Evolutionary conservation across 2,797 vertebrate genomes (phyloP).

Genomic region (Neolamprologus multifasciatus): DNA sequence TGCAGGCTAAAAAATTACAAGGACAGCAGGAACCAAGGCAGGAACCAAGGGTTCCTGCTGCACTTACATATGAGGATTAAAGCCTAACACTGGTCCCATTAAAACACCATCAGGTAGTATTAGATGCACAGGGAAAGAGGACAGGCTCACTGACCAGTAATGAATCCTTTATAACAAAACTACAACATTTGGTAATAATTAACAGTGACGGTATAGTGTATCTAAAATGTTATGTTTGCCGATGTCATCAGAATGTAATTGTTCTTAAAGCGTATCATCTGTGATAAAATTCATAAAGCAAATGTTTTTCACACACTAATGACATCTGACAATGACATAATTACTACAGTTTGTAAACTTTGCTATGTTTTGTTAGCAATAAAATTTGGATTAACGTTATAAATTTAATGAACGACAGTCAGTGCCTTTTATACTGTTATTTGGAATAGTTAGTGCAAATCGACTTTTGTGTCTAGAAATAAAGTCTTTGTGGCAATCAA

Average conservation of each 20-base stretch:
- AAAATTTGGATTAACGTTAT: background rate
- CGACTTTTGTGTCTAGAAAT: background rate
- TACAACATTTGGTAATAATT: background rate
- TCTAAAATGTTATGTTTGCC: background rate
- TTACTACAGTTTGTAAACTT: background rate
- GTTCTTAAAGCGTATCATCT: background rate
- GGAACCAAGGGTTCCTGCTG: background rate
- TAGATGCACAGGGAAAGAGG: background rate
- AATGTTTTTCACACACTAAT: background rate
- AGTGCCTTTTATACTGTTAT: background rate
- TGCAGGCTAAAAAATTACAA: background rate
- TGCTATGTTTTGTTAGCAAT: background rate
- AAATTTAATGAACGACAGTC: background rate
- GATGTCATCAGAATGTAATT: background rate
- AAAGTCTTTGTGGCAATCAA: background rate
- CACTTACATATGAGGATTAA: background rate
- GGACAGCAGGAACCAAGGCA: too few species aligned
- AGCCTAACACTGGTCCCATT: background rate
- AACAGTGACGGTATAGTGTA: background rate
- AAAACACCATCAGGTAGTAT: background rate
- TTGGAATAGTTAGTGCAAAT: background rate
- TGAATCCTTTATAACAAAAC: background rate
- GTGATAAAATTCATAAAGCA: background rate
- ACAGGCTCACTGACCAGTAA: background rate
- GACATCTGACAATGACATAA: background rate